Percentiles rank a stretch among this genome's conserved stretches.
Conservation (phyloP, 1,140 invertebrate genomes). For the Lasioglossum baleicum region DNA sequence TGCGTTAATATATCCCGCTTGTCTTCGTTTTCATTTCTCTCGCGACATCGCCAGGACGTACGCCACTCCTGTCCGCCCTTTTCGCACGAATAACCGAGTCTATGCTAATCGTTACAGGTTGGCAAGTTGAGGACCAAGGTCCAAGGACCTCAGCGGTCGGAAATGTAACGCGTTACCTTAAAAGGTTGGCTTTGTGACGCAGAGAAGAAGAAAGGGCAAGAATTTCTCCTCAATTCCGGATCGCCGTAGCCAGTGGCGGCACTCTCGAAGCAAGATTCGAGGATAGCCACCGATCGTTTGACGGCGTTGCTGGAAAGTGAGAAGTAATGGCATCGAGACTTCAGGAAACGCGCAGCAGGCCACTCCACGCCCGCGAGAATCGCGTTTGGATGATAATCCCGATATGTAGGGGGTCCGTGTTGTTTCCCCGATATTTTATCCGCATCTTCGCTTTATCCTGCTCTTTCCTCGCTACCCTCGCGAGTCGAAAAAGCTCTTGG, state of each 20-base stretch:
- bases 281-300: too few species aligned
- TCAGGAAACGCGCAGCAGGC: not conserved
- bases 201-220: constrained; percentile 77
- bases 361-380: too few species aligned
- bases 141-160: too few species aligned
- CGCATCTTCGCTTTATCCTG: too few species aligned
- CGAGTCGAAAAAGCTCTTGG: too few species aligned
- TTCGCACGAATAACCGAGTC: constrained; percentile 3
- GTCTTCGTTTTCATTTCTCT: constrained; percentile 27
- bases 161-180: too few species aligned
- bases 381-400: too few species aligned
- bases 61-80: too few species aligned
- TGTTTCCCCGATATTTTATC: too few species aligned
- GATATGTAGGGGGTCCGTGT: too few species aligned
- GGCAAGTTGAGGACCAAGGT: constrained; percentile 88
- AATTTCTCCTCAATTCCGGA: constrained; percentile 61
- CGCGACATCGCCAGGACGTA: constrained; percentile 15
- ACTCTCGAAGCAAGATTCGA: constrained; percentile 47
- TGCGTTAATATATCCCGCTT: constrained; percentile 34
- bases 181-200: too few species aligned
- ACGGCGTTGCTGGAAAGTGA: constrained; percentile 55
- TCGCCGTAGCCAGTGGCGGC: constrained; percentile 36
- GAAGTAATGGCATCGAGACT: constrained; percentile 58
- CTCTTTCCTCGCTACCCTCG: too few species aligned
- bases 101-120: constrained; percentile 80